Evolutionary conservation across 1,140 invertebrate species (phyloP), one percentile per base, ranked within the genome.

Genomic region (Andricus grossulariae): DNA sequence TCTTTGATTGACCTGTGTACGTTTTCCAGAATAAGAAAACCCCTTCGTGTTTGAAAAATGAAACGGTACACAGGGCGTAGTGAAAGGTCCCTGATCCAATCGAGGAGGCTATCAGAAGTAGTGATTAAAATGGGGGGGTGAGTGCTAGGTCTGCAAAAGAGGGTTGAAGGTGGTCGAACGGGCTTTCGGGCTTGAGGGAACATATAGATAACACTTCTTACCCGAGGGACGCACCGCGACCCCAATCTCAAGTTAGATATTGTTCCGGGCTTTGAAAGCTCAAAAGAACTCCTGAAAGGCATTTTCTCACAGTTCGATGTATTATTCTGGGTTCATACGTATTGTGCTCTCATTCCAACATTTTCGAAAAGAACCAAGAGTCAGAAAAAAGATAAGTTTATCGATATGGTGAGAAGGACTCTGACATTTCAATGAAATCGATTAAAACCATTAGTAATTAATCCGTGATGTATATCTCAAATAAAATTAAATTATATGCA

Each of bases 231-330:
- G 79, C 81, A 70, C 66, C 83, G 84, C 84, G 85, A 86, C 87
- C 87, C 84, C 87, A 88, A 88, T 88, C 87, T 88, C 87, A 84
- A 87, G 87, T 86, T 85, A 88, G 87, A 88, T 88, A 87, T 88
- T 88, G 86, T 88, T 87, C 86, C 83, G 86, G 86, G 87, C 86
- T 87, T 87, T 84, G 81, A 87, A 88, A 88, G 87, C 87, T 87
- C 87, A 84, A 87, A 88, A 88, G 83, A 87, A 88, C 83, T 87
- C 75, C 86, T 82, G 86, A 88, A 86, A 84, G 82, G 86, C 85
- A 87, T 87, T 87, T 82, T 81, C 84, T 83, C 81, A 75, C 84
- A 81, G 84, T 88, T 87, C 86, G 84, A 87, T 88, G 85, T 86
- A 87, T 87, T 88, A 87, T 88, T 86, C 83, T 75, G 71, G 79